These are phyloP conservation scores for Limanda limanda DNA, from an alignment of 2,113 vertebrate species.

Conservation along the genomic window DNA sequence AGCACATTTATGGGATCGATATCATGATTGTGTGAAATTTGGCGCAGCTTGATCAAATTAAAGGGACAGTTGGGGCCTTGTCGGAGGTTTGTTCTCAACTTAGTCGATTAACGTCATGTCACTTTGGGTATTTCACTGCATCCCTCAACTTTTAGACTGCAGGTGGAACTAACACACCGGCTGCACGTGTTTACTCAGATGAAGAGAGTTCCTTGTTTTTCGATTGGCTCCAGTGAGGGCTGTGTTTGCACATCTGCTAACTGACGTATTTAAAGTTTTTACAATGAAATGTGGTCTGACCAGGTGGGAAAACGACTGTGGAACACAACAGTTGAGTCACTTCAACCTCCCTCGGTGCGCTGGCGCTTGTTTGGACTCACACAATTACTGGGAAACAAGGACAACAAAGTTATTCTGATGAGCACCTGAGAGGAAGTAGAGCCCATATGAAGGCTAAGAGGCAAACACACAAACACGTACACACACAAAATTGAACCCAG, in stretches of 20 bases:
- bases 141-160: not conserved
- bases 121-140: not conserved
- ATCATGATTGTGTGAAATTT: too few relatives aligned
- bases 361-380: not conserved
- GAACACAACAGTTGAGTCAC: too few relatives aligned
- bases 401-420: not conserved
- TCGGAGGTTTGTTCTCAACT: too few relatives aligned
- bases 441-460: constrained; percentile 1
- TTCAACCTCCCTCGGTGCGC: not conserved
- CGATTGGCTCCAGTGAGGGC: not conserved
- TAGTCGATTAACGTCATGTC: too few relatives aligned
- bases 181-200: not conserved
- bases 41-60: too few relatives aligned
- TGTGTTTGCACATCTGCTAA: not conserved
- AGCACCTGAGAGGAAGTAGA: not conserved
- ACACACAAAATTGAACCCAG: constrained; percentile 52
- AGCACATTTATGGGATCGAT: too few relatives aligned
- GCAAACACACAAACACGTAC: not conserved
- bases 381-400: not conserved
- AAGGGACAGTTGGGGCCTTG: too few relatives aligned
- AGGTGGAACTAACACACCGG: not conserved
- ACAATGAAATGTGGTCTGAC: not conserved
- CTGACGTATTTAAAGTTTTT: not conserved
- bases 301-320: not conserved
- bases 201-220: not conserved